phyloP scores from a whole-genome alignment of 2,888 invertebrate genomes.

The Amitus sp. region DNA sequence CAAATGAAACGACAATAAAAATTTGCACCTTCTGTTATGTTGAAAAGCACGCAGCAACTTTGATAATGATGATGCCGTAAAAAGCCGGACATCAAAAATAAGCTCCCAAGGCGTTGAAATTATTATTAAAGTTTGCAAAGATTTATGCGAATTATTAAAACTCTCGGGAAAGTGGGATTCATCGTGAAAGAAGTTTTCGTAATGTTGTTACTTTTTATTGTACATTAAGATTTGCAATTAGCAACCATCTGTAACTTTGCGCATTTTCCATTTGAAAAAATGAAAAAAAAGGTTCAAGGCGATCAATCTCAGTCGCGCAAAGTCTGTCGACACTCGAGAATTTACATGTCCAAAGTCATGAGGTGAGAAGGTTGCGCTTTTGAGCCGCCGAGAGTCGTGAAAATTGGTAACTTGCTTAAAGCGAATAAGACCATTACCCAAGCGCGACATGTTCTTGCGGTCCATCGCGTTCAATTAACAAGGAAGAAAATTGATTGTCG shows the following conservation, averaged over 20 bases:
- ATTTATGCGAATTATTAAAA: not conserved
- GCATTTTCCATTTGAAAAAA: not conserved
- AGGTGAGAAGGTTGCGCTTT: not conserved
- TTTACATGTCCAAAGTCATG: not conserved
- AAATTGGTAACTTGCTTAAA: not conserved
- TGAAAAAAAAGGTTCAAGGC: not conserved
- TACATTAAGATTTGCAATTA: not conserved
- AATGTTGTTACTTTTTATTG: not conserved
- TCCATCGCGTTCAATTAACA: not conserved
- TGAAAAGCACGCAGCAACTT: too few relatives aligned
- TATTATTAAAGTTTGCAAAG: not conserved
- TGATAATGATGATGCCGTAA: not conserved
- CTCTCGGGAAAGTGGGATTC: not conserved
- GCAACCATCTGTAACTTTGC: not conserved
- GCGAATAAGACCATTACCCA: not conserved
- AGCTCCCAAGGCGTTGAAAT: not conserved
- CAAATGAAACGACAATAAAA: not conserved
- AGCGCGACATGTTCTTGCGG: not conserved
- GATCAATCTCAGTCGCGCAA: not conserved
- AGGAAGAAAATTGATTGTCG: not conserved
- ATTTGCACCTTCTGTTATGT: not conserved
- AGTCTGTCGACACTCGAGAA: not conserved
- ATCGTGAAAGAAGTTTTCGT: not conserved
- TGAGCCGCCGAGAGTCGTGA: not conserved
- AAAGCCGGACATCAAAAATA: not conserved